Conservation (phyloP, 2,113 vertebrate genomes). For the Oxyruncus cristatus region DNA sequence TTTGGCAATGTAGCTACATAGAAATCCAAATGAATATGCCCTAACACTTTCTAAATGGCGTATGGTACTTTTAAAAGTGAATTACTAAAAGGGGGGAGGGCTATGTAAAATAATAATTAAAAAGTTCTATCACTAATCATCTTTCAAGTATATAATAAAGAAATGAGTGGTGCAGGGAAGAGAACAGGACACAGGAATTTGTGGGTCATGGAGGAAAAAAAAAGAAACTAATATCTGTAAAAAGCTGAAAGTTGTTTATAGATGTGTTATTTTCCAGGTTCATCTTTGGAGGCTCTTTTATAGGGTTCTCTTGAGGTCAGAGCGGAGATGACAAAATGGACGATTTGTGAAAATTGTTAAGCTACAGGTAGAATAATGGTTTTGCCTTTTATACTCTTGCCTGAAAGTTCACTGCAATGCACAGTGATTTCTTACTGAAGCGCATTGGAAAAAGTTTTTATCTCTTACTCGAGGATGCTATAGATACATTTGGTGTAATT, state of each 20-base stretch:
- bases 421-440: background rate
- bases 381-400: background rate
- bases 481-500: background rate
- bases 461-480: background rate
- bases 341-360: background rate
- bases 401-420: background rate
- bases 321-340: background rate
- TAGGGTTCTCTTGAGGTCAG: background rate
- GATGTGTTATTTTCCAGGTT: background rate
- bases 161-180: background rate
- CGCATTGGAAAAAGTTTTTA: accelerated
- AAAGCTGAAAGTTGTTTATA: background rate
- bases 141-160: background rate
- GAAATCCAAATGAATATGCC: background rate
- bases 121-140: background rate
- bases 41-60: background rate
- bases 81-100: background rate
- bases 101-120: background rate
- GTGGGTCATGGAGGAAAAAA: background rate
- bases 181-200: background rate
- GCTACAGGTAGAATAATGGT: background rate
- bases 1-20: background rate
- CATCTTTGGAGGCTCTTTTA: background rate
- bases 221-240: background rate
- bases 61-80: background rate